phyloP scores from a whole-genome alignment of 1,140 invertebrate species.

The Chironomus tepperi region DNA sequence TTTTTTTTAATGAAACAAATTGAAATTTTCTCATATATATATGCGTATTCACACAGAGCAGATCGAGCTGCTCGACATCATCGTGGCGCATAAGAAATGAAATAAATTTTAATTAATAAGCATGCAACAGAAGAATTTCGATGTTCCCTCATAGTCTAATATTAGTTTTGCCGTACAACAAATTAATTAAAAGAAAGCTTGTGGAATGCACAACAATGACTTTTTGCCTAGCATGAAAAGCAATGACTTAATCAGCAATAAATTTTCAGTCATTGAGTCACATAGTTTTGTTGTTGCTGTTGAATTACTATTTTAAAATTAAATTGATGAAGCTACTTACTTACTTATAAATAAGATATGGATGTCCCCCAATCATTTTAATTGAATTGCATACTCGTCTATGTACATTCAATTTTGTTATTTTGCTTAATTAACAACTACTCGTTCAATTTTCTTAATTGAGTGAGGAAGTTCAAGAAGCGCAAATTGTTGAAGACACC shows the following conservation, averaged over 20 bases:
- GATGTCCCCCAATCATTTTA: not conserved
- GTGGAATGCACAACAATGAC: not conserved
- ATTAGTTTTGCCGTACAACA: not conserved
- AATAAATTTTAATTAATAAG: slow-evolving; percentile 13
- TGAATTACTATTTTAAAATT: not conserved
- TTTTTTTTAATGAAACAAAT: too few species aligned
- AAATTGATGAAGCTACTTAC: not conserved
- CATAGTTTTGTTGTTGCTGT: not conserved
- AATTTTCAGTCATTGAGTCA: not conserved
- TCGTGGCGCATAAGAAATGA: not conserved
- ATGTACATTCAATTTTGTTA: not conserved
- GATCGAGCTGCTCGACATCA: too few species aligned
- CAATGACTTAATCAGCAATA: not conserved
- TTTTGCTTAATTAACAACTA: not conserved
- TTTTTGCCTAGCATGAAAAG: not conserved
- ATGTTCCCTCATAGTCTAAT: not conserved
- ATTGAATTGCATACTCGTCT: not conserved
- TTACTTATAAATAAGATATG: slow-evolving; percentile 2
- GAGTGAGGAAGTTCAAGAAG: not conserved
- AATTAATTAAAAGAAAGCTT: not conserved
- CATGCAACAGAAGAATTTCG: not conserved
- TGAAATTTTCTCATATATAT: too few species aligned
- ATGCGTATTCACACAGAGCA: too few species aligned
- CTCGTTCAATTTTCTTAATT: not conserved
- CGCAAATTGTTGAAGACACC: not conserved